A percentile compares a stretch with the other conserved stretches of the same genome.
These are phyloP conservation scores for Iguana delicatissima DNA, from an alignment of 2,797 vertebrate genomes.

Conservation along the genomic window DNA sequence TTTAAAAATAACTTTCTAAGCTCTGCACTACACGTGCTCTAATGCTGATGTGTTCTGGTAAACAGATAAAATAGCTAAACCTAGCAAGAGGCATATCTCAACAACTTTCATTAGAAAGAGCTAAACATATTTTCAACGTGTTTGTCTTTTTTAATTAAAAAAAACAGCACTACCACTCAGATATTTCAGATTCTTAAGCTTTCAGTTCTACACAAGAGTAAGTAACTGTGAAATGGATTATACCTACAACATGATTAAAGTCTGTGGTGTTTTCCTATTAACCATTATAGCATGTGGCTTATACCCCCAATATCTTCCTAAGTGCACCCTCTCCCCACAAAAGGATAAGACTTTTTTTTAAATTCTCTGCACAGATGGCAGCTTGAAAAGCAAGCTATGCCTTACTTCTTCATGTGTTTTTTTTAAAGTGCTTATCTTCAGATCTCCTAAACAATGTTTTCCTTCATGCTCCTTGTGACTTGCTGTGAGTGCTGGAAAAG, in stretches of 20 bases:
- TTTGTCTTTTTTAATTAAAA: no score
- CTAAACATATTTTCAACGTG: no score
- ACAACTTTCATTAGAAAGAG: neutral
- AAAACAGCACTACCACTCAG: no score
- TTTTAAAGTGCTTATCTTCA: slow-evolving; percentile 28
- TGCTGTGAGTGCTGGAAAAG: slow-evolving; percentile 50
- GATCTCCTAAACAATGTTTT: slow-evolving; percentile 13
- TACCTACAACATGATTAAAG: neutral
- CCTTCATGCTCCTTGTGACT: slow-evolving; percentile 13
- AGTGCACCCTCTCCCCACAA: neutral
- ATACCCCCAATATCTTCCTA: neutral
- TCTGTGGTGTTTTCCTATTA: slow-evolving; percentile 4
- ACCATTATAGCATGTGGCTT: neutral
- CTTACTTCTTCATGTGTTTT: slow-evolving; percentile 27
- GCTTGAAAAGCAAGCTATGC: slow-evolving; percentile 37
- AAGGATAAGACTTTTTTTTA: slow-evolving; percentile 54
- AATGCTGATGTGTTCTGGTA: no score
- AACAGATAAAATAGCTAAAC: no score
- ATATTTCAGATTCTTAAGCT: no score
- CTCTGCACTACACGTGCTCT: no score
- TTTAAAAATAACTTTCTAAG: no score
- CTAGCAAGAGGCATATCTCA: neutral
- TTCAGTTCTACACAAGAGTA: neutral
- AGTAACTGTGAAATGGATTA: neutral
- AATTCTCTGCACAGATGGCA: slow-evolving; percentile 1